phyloP scores from a whole-genome alignment of 1,140 invertebrate genomes.

The Brachionus manjavacas region DNA sequence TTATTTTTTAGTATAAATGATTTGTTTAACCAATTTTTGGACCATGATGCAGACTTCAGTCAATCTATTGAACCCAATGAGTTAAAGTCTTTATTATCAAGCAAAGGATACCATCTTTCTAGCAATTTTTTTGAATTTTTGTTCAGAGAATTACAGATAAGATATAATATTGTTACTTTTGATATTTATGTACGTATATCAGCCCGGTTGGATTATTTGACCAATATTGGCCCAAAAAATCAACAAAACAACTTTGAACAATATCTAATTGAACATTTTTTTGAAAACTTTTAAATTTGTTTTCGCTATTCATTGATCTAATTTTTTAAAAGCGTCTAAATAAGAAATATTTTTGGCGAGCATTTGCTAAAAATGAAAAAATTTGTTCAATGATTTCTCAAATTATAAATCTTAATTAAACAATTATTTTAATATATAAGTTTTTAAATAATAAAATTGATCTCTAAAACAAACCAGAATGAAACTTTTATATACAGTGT shows the following conservation, averaged over 20 bases:
- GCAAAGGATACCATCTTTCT: not conserved
- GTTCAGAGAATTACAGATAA: not conserved
- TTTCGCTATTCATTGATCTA: not conserved
- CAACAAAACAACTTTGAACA: not conserved
- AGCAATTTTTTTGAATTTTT: not conserved
- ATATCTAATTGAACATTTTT: not conserved
- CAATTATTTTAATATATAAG: no score
- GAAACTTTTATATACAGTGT: no score
- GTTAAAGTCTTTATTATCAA: not conserved
- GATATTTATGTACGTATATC: conserved; percentile 5
- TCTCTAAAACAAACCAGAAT: no score
- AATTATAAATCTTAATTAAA: no score
- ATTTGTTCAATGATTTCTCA: no score
- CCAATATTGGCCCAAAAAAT: not conserved
- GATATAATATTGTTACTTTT: not conserved
- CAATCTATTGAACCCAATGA: not conserved
- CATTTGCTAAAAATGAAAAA: no score
- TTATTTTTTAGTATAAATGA: conserved; percentile 18
- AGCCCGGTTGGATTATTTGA: not conserved
- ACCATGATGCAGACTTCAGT: conserved; percentile 13
- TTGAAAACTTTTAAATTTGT: conserved; percentile 5
- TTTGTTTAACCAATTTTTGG: conserved; percentile 19
- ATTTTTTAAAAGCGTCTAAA: no score
- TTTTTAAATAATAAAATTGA: no score
- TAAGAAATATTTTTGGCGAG: no score